Conservation (phyloP, 2,888 invertebrate species). For the Philaethria dido region DNA sequence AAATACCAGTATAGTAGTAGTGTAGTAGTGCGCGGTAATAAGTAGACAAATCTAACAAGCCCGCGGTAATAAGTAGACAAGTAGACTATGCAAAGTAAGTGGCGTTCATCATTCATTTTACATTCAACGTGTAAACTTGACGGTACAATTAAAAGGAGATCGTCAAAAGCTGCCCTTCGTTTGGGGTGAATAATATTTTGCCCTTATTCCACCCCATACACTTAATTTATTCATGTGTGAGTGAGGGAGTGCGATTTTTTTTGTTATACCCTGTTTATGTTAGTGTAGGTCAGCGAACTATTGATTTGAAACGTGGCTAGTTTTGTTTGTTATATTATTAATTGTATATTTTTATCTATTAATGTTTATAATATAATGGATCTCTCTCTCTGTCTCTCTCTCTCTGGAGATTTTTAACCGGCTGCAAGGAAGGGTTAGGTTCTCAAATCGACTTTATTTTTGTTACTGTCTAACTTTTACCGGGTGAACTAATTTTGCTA, state of each 20-base stretch:
- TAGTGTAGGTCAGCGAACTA: constrained; percentile 62
- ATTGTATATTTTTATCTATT: background rate
- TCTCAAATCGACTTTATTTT: too few species aligned
- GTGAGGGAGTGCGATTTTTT: constrained; percentile 50
- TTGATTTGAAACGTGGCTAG: constrained; percentile 52
- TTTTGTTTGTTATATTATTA: constrained; percentile 47
- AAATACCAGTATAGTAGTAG: too few species aligned
- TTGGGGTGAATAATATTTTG: constrained; percentile 67
- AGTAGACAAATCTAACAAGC: too few species aligned
- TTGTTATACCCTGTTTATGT: constrained; percentile 48
- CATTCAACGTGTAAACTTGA: constrained; percentile 13
- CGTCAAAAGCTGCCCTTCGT: constrained; percentile 43
- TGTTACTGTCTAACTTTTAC: too few species aligned
- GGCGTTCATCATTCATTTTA: background rate
- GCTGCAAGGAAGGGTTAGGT: too few species aligned
- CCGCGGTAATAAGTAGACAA: too few species aligned
- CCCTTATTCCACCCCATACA: constrained; percentile 54
- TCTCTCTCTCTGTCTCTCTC: too few species aligned
- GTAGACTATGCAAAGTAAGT: too few species aligned
- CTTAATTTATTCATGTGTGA: constrained; percentile 50
- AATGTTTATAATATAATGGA: too few species aligned
- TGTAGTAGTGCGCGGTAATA: too few species aligned
- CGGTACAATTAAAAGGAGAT: constrained; percentile 40
- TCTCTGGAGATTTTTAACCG: too few species aligned
- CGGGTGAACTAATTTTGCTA: too few species aligned